Conservation (phyloP, 2,888 invertebrate genomes). For the Plemyria rubiginata region DNA sequence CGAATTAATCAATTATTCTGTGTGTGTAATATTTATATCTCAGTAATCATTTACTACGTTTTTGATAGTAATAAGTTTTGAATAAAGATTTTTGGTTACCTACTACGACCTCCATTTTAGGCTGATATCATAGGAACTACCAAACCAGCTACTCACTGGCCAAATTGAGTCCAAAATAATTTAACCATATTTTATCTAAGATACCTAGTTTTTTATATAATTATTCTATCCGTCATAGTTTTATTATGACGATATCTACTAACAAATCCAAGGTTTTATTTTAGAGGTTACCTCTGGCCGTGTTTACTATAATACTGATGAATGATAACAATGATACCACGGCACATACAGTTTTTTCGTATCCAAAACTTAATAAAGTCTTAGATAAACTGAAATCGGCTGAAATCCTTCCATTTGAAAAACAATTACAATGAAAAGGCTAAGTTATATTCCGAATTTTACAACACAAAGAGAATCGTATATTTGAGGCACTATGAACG, state of each 20-base stretch:
- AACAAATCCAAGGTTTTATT: conserved; percentile 3
- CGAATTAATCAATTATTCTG: too few species aligned
- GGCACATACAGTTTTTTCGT: background rate
- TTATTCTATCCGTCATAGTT: background rate
- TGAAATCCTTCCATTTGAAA: too few species aligned
- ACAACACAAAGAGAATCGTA: background rate
- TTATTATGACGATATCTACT: background rate
- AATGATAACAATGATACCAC: background rate
- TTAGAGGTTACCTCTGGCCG: background rate
- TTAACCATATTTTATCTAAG: background rate
- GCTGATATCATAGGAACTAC: too few species aligned
- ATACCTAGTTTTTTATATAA: background rate
- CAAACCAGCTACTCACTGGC: too few species aligned
- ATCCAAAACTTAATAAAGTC: background rate
- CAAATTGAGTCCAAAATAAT: too few species aligned
- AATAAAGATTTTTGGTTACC: too few species aligned
- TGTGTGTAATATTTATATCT: too few species aligned
- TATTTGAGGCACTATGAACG: too few species aligned
- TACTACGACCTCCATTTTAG: too few species aligned
- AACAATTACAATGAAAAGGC: background rate
- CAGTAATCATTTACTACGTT: too few species aligned
- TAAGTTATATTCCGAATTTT: background rate
- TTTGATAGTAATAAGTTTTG: too few species aligned
- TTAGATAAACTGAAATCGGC: background rate
- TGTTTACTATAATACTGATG: background rate